These are phyloP conservation scores for Halcyon leucocephala DNA, from an alignment of 2,797 vertebrate genomes.

Conservation along the genomic window DNA sequence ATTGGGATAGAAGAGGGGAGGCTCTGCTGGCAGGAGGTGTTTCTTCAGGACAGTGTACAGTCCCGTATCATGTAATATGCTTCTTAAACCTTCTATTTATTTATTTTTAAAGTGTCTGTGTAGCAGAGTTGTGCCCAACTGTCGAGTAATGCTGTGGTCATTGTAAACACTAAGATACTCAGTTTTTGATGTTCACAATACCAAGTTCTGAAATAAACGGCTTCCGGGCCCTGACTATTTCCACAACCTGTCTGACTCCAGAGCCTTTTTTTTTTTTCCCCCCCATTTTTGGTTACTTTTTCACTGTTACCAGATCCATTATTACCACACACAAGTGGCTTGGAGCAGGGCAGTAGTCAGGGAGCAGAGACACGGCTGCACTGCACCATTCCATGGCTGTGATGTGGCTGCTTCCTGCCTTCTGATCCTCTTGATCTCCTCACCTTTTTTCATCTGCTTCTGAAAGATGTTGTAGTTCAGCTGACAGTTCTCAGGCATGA, in stretches of 20 bases:
- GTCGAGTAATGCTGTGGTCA: conserved; percentile 55
- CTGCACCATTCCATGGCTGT: background rate
- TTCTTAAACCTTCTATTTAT: conserved; percentile 59
- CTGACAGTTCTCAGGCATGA: background rate
- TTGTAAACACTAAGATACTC: conserved; percentile 68
- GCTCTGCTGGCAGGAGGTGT: conserved; percentile 20
- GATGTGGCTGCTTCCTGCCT: background rate
- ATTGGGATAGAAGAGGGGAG: background rate
- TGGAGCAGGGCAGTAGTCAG: background rate
- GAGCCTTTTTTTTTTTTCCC: conserved; percentile 68
- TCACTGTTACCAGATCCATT: background rate
- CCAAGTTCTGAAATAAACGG: conserved; percentile 81
- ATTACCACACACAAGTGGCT: background rate
- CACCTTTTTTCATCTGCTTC: conserved; percentile 12
- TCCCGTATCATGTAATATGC: conserved; percentile 63
- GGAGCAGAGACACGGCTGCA: background rate
- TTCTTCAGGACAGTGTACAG: conserved; percentile 55
- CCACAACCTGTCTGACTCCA: conserved; percentile 59
- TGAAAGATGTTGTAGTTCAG: background rate
- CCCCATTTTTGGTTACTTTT: background rate
- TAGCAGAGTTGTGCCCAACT: conserved; percentile 63
- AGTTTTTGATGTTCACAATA: conserved; percentile 40
- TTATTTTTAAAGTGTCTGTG: conserved; percentile 74
- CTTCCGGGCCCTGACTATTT: conserved; percentile 66
- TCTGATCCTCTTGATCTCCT: background rate